phyloP scores from a whole-genome alignment of 1,140 invertebrate species.

The Drosophila nasuta region DNA sequence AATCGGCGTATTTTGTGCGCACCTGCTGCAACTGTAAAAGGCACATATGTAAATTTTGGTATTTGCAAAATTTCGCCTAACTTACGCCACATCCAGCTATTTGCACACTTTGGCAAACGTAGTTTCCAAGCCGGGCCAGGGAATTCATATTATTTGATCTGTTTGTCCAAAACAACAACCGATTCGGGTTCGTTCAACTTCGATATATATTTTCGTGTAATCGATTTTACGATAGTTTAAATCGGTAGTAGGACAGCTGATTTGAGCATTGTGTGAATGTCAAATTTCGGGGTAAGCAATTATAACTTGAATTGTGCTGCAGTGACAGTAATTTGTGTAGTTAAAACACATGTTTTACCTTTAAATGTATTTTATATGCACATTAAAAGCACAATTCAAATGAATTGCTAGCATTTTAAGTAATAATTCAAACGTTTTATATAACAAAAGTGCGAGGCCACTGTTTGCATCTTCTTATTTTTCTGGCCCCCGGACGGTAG shows the following conservation, averaged over 20 bases:
- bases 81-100: conserved; percentile 79
- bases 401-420: conserved; percentile 50
- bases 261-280: conserved; percentile 38
- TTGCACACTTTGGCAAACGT: conserved; percentile 71
- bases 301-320: conserved; percentile 18
- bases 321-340: conserved; percentile 6
- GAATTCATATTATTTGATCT: conserved; percentile 66
- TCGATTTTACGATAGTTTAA: background rate
- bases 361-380: conserved; percentile 1
- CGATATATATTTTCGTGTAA: conserved; percentile 17
- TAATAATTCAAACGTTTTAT: conserved; percentile 61
- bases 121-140: conserved; percentile 57
- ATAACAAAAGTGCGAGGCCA: conserved; percentile 55
- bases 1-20: conserved; percentile 90
- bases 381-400: background rate
- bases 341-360: conserved; percentile 7
- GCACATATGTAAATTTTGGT: background rate
- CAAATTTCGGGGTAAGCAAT: conserved; percentile 34
- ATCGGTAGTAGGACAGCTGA: conserved; percentile 42
- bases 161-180: background rate
- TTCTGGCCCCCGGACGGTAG: conserved; percentile 20
- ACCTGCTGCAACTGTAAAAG: conserved; percentile 87
- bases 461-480: conserved; percentile 50
- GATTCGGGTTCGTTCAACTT: background rate
- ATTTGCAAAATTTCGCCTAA: background rate